These are phyloP conservation scores for Ellobius talpinus DNA, from an alignment of 2,113 vertebrate species.

Conservation along the genomic window DNA sequence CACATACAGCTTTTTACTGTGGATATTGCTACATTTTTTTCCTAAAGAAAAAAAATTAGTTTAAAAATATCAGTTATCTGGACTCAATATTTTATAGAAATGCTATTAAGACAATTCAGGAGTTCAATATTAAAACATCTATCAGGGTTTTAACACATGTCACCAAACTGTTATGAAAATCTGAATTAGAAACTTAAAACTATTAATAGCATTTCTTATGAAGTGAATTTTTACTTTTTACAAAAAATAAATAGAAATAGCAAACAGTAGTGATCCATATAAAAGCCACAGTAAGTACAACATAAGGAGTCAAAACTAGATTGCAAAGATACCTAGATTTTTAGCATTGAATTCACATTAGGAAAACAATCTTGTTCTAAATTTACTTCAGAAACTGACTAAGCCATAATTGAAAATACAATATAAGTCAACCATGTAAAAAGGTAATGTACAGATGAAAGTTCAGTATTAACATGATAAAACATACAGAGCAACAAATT, in stretches of 20 bases:
- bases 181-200: not conserved
- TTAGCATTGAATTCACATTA: not conserved
- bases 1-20: not conserved
- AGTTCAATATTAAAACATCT: not conserved
- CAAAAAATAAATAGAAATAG: not conserved
- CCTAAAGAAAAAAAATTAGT: not conserved
- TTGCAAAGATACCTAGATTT: not conserved
- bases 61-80: not conserved
- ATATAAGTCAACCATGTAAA: conserved; percentile 9
- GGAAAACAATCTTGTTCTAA: not conserved
- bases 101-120: not conserved
- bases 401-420: not conserved
- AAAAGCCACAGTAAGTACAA: not conserved
- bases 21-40: not conserved
- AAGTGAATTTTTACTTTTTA: not conserved
- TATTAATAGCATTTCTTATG: not conserved
- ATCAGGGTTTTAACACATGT: not conserved
- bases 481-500: not conserved
- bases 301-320: not conserved
- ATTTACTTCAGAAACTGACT: conserved; percentile 5
- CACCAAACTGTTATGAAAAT: conserved; percentile 33
- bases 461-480: not conserved
- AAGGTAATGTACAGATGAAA: not conserved
- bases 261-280: not conserved
- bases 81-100: not conserved